phyloP scores from a whole-genome alignment of 2,113 vertebrate species.

The Terrapene triunguis region DNA sequence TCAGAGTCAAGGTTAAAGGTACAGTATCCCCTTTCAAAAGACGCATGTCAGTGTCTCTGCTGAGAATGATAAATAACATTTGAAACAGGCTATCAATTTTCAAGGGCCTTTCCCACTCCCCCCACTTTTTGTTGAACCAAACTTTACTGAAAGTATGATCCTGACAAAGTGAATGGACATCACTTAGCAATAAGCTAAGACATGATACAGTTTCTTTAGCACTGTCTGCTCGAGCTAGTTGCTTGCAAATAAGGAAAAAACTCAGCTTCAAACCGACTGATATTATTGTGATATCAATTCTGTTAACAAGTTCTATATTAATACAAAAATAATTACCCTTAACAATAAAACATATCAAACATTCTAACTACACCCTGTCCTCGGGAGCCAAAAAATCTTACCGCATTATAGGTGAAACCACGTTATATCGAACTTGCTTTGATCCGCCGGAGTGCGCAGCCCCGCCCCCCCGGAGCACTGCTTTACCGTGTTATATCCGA shows the following conservation, averaged over 20 bases:
- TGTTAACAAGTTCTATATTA: neutral
- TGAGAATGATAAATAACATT: slow-evolving; percentile 79
- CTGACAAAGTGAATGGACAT: neutral
- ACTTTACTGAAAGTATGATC: slow-evolving; percentile 18
- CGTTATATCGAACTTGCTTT: too few relatives aligned
- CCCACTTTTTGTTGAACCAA: neutral
- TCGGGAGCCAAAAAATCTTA: too few relatives aligned
- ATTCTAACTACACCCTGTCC: too few relatives aligned
- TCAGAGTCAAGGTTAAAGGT: slow-evolving; percentile 84
- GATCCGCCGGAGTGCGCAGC: too few relatives aligned
- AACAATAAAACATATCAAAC: fast-evolving
- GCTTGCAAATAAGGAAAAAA: neutral
- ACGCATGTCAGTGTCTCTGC: slow-evolving; percentile 77
- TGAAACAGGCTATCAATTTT: slow-evolving; percentile 74
- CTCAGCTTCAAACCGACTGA: neutral
- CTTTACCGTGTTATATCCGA: too few relatives aligned
- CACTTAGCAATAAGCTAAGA: neutral
- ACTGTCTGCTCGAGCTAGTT: slow-evolving; percentile 3
- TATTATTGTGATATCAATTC: neutral
- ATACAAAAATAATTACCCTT: neutral
- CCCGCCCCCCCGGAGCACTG: too few relatives aligned
- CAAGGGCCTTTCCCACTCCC: slow-evolving; percentile 24
- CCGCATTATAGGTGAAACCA: too few relatives aligned
- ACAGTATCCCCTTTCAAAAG: slow-evolving; percentile 84
- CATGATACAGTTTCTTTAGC: neutral